Evolutionary conservation across 2,797 vertebrate species (phyloP), one percentile per base, ranked within the genome.

Genomic region (Ceryle rudis): DNA sequence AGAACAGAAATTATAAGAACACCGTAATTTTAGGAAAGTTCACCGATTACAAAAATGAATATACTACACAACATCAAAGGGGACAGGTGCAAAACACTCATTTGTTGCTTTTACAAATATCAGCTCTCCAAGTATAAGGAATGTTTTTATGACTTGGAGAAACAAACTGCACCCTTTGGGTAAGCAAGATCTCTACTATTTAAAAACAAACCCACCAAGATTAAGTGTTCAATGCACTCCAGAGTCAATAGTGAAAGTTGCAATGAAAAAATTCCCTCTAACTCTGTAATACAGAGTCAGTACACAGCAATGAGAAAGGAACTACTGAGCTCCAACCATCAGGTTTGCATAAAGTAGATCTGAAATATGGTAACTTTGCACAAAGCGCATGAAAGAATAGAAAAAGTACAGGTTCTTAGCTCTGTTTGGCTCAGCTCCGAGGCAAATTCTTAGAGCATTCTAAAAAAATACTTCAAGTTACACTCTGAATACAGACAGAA

Each of bases 291-390:
- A 51, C 25, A 51, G 47, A 19, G 44, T 44, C 44, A 20, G 44
- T 20, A 21, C 4, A 11, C 55, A 25, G 10, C 35, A 80, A n/a
- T 2, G 2, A 86, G 55, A 80, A 86, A 86, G 5, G 26, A 10
- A 54, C 52, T 35, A 31, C 0, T n/a, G 26, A 58, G 31, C 17
- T 89, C 55, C n/a, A 83, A 26, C 25, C 37, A 62, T 11, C 15
- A 70, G 7, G 66, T 23, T 17, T 62, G 11, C 31, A 41, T 46
- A 20, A 54, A 70, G n/a, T 0, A 73, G 10, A 37, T 13, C 14
- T 7, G 6, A 83, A 39, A 42, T 17, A 25, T 0, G 0, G 1
- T 28, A 47, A 64, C 33, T 74, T 47, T 54, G 21, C 49, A 64
- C 6, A 72, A 90, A 62, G 37, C 21, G 73, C 15, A 10, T 5